Percentiles rank a stretch among this genome's conserved stretches.
Conservation (phyloP, 2,888 invertebrate genomes). For the Drosophila villosipedis region DNA sequence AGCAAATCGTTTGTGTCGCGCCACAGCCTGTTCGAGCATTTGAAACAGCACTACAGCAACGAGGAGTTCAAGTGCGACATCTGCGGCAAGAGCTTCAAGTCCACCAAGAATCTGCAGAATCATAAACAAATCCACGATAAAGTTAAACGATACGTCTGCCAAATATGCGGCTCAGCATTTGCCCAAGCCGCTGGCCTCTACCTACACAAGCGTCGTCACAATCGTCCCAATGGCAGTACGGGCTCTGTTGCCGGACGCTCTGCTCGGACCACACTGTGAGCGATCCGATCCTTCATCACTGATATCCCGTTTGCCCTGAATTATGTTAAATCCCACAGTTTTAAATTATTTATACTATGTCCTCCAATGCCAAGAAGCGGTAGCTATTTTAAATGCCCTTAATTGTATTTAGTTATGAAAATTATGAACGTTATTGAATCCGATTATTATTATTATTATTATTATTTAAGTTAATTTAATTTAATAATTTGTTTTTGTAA, state of each 20-base stretch:
- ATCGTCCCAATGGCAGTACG: slow-evolving; percentile 71
- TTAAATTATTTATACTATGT: slow-evolving; percentile 44
- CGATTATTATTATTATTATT: slow-evolving; percentile 15
- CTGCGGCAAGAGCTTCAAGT: slow-evolving; percentile 83
- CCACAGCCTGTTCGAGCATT: slow-evolving; percentile 75
- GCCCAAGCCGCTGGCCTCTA: slow-evolving; percentile 84
- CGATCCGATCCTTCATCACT: background rate
- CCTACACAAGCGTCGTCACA: slow-evolving; percentile 82
- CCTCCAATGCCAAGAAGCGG: slow-evolving; percentile 49
- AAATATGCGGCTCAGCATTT: slow-evolving; percentile 84
- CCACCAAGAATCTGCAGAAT: slow-evolving; percentile 83
- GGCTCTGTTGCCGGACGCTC: slow-evolving; percentile 70
- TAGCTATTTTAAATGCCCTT: slow-evolving; percentile 34
- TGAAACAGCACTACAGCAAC: slow-evolving; percentile 78
- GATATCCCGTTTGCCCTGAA: slow-evolving; percentile 12
- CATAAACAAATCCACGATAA: slow-evolving; percentile 84
- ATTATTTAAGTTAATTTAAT: slow-evolving; percentile 2
- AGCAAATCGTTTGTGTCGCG: slow-evolving; percentile 74
- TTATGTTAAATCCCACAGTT: background rate
- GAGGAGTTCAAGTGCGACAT: slow-evolving; percentile 81
- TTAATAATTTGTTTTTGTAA: background rate
- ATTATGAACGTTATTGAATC: background rate
- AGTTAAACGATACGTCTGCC: slow-evolving; percentile 83
- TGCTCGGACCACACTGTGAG: slow-evolving; percentile 63
- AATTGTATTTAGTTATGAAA: slow-evolving; percentile 13